Evolutionary conservation across 64 coral and sea anemone genomes (phyloP).

Genomic region (Pachyseris speciosa): DNA sequence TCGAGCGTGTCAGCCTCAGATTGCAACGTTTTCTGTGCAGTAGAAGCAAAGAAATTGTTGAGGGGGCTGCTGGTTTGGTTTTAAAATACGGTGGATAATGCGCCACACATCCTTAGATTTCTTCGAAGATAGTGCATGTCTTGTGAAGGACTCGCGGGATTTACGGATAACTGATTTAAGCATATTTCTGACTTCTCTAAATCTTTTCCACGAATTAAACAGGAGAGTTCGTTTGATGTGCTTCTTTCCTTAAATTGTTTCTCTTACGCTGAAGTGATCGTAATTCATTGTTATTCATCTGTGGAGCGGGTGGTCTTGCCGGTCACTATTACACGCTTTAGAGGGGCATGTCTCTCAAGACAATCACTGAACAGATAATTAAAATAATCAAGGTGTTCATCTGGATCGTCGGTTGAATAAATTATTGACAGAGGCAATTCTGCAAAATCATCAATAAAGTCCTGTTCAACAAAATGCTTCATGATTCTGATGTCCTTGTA

Average conservation of each 20-base stretch:
- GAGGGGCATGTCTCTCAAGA: constrained; percentile 63
- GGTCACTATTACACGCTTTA: constrained; percentile 7
- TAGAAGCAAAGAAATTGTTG: constrained; percentile 48
- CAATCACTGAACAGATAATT: constrained; percentile 47
- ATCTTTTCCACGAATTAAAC: constrained; percentile 47
- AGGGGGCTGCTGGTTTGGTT: constrained; percentile 53
- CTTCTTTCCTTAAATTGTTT: constrained; percentile 55
- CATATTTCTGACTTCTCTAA: constrained; percentile 45
- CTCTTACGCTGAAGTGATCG: constrained; percentile 4
- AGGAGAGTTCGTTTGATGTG: constrained; percentile 18
- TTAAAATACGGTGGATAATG: constrained; percentile 64
- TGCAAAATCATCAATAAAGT: constrained; percentile 39
- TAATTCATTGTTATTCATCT: constrained; percentile 30
- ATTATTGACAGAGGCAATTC: constrained; percentile 3
- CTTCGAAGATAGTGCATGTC: constrained; percentile 59
- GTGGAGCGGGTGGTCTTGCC: constrained; percentile 46
- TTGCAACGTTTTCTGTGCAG: constrained; percentile 60
- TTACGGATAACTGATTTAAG: constrained; percentile 56
- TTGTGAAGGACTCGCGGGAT: constrained; percentile 17
- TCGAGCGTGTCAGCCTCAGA: background rate
- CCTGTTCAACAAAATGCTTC: constrained; percentile 13
- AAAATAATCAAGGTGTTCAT: constrained; percentile 41
- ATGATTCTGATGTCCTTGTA: constrained; percentile 36
- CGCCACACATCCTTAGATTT: constrained; percentile 62
- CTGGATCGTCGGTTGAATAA: constrained; percentile 41